Conservation (phyloP, 2,888 invertebrate species). For the Polietes domitor region DNA sequence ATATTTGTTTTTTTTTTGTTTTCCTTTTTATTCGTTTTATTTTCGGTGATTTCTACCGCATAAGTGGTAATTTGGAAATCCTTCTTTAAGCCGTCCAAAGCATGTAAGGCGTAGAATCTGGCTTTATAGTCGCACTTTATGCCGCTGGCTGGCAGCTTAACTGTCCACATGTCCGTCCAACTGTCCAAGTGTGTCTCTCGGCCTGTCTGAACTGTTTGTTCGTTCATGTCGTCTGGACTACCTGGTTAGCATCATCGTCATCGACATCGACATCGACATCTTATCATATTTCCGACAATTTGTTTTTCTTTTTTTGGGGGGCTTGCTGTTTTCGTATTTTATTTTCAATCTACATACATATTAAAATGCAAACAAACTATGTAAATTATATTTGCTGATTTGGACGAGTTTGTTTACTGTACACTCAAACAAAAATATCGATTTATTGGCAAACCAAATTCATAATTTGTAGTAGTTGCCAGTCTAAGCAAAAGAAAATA, state of each 20-base stretch:
- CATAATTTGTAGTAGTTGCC: no score
- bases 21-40: neutral
- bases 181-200: neutral
- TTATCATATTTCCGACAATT: conserved; percentile 70
- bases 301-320: conserved; percentile 51
- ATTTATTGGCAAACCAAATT: no score
- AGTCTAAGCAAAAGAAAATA: no score
- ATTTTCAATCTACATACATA: neutral
- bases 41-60: neutral
- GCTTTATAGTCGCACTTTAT: neutral
- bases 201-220: conserved; percentile 44
- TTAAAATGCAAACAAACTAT: no score
- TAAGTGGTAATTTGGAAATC: neutral
- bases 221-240: conserved; percentile 51
- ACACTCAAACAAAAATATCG: no score
- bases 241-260: conserved; percentile 58
- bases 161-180: conserved; percentile 31
- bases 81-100: conserved; percentile 35
- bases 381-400: no score
- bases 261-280: conserved; percentile 57
- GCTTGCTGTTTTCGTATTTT: conserved; percentile 12
- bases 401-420: no score
- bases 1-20: neutral
- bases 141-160: neutral
- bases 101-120: conserved; percentile 52